Conservation (phyloP, 2,113 vertebrate genomes). For the Hemicordylus capensis region DNA sequence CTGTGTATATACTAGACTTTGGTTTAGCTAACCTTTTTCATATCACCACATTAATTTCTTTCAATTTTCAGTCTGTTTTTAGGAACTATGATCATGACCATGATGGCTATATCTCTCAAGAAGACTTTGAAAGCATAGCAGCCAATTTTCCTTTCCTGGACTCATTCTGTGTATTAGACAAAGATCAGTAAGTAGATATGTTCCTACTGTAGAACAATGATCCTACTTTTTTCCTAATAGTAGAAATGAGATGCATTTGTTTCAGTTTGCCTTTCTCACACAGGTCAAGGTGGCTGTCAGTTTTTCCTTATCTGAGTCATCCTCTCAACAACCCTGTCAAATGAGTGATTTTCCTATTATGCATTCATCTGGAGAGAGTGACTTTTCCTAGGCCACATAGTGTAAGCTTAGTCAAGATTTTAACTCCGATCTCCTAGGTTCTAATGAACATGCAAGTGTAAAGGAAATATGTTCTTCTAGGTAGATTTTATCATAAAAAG, state of each 20-base stretch:
- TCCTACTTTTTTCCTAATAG: too few species aligned
- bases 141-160: constrained; percentile 97
- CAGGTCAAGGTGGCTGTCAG: not conserved
- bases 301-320: not conserved
- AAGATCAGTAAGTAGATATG: constrained; percentile 91
- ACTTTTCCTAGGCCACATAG: not conserved
- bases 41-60: not conserved
- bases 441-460: not conserved
- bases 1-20: not conserved
- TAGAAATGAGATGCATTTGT: not conserved
- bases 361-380: not conserved
- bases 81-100: constrained; percentile 97
- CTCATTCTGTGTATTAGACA: constrained; percentile 96
- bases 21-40: not conserved
- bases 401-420: not conserved
- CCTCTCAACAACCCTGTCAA: not conserved
- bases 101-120: constrained; percentile 96
- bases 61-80: constrained; percentile 89
- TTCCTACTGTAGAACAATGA: not conserved
- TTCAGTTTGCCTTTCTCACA: not conserved
- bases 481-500: not conserved
- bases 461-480: too few species aligned
- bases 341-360: not conserved
- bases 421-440: not conserved
- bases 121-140: constrained; percentile 96